Percentiles rank a stretch among this genome's conserved stretches.
These are phyloP conservation scores for Galerucella pusilla DNA, from an alignment of 2,888 invertebrate species.

Conservation along the genomic window DNA sequence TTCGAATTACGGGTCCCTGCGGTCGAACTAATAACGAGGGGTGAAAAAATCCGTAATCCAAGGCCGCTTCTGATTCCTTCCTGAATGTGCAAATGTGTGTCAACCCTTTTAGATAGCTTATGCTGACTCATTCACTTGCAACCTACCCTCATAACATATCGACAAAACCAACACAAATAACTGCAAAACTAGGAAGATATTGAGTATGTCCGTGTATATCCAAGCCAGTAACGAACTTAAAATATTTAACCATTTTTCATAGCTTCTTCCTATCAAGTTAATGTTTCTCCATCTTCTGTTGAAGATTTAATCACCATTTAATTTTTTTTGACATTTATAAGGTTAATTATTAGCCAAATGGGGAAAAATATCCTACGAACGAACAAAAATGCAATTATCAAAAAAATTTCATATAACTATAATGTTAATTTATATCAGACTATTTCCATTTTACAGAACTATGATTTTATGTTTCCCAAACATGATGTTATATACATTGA, in stretches of 20 bases:
- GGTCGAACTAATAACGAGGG: slow-evolving; percentile 15
- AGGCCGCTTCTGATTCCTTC: slow-evolving; percentile 23
- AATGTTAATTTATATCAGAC: too few species aligned
- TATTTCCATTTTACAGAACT: too few species aligned
- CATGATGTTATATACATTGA: too few species aligned
- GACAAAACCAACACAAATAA: slow-evolving; percentile 49
- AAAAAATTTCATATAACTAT: too few species aligned
- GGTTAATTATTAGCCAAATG: too few species aligned
- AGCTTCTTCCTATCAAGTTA: background rate
- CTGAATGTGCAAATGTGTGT: slow-evolving; percentile 57
- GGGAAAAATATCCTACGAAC: too few species aligned
- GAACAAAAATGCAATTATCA: too few species aligned
- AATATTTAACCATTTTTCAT: background rate
- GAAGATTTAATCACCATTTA: too few species aligned
- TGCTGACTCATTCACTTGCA: slow-evolving; percentile 57
- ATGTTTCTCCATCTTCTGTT: background rate
- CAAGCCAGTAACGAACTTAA: background rate
- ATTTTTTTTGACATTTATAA: too few species aligned
- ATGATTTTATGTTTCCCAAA: too few species aligned
- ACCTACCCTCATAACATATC: slow-evolving; percentile 41
- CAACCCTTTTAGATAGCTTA: slow-evolving; percentile 52
- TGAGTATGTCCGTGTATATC: slow-evolving; percentile 44
- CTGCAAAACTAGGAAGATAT: slow-evolving; percentile 56
- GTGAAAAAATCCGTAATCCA: slow-evolving; percentile 21
- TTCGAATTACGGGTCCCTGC: slow-evolving; percentile 14